Conservation (phyloP, 2,797 vertebrate species). For the Hoplostethus mediterraneus region DNA sequence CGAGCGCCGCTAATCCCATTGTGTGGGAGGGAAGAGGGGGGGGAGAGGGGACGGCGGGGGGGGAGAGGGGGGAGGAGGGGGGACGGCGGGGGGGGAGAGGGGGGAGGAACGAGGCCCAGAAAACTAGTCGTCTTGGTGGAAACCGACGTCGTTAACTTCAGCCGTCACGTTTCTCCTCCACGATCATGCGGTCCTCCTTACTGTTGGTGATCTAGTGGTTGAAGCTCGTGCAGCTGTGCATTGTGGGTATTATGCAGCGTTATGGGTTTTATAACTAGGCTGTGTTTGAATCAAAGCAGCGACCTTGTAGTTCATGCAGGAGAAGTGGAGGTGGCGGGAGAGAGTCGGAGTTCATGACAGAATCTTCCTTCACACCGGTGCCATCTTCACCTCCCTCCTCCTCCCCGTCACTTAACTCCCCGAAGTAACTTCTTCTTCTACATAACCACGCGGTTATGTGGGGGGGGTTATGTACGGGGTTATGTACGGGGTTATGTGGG, state of each 20-base stretch:
- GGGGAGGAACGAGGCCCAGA: not conserved
- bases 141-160: slow-evolving; percentile 1
- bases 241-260: not conserved
- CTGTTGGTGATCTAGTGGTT: no score
- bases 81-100: slow-evolving; percentile 2
- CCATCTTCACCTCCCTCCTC: no score
- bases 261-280: not conserved
- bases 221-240: no score
- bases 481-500: no score
- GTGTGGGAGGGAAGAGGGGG: slow-evolving; percentile 32
- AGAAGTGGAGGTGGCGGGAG: no score
- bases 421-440: no score
- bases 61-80: not conserved
- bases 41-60: not conserved
- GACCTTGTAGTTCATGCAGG: not conserved
- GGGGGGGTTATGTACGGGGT: no score
- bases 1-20: slow-evolving; percentile 33
- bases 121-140: not conserved
- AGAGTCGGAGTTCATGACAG: no score
- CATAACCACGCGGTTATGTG: no score
- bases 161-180: not conserved
- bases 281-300: slow-evolving; percentile 4
- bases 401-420: no score
- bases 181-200: not conserved
- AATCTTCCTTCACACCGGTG: no score